Conservation (phyloP, 2,888 invertebrate genomes). For the Chymomyza fuscimana region DNA sequence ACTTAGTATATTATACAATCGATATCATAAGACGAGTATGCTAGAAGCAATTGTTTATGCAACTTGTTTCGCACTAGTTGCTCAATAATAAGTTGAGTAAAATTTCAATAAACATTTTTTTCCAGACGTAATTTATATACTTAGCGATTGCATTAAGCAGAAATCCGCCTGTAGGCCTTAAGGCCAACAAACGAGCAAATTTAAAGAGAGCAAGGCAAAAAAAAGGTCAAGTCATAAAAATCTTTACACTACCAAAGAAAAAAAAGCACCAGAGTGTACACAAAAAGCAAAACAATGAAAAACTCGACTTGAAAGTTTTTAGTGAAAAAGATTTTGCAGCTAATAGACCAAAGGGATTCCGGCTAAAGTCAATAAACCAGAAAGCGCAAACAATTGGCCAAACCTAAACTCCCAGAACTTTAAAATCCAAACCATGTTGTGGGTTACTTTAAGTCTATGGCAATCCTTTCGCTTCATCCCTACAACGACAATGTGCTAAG, state of each 20-base stretch:
- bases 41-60: too few species aligned
- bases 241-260: slow-evolving; percentile 26
- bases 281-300: slow-evolving; percentile 38
- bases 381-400: neutral
- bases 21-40: too few species aligned
- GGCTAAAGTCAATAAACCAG: slow-evolving; percentile 50
- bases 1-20: too few species aligned
- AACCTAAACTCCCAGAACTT: too few species aligned
- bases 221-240: slow-evolving; percentile 33
- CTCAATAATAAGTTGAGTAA: too few species aligned
- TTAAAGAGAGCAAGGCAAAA: neutral
- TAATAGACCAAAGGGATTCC: slow-evolving; percentile 38
- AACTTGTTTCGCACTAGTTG: too few species aligned
- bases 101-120: too few species aligned
- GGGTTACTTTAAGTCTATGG: too few species aligned
- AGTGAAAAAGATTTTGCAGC: slow-evolving; percentile 27
- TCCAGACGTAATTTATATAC: slow-evolving; percentile 51
- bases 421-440: too few species aligned
- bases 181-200: neutral
- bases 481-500: too few species aligned
- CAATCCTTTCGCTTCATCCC: too few species aligned
- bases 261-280: slow-evolving; percentile 7
- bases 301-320: slow-evolving; percentile 54
- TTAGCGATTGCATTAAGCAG: slow-evolving; percentile 28
- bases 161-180: neutral